These are phyloP conservation scores for Heterohyrax brucei DNA, from an alignment of 2,797 vertebrate species.

Conservation along the genomic window DNA sequence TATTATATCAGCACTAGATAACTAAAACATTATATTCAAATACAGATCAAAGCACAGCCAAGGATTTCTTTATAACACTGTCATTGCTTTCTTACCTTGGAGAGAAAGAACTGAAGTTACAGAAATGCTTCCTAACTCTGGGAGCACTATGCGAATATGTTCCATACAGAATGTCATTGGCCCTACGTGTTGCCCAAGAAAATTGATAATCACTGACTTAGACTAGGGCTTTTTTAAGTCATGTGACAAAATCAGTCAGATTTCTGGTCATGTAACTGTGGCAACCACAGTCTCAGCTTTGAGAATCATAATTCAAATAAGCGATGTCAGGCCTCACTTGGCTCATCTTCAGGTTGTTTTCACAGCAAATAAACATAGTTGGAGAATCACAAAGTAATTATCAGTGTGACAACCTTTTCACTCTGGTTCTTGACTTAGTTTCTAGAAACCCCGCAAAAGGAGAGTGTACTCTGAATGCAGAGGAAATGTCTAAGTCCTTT, in stretches of 20 bases:
- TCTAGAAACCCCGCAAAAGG: slow-evolving; percentile 10
- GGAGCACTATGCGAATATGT: background rate
- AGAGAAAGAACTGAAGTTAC: slow-evolving; percentile 59
- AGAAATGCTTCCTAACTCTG: slow-evolving; percentile 28
- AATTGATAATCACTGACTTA: slow-evolving; percentile 27
- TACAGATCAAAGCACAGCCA: slow-evolving; percentile 61
- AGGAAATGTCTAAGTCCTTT: slow-evolving; percentile 42
- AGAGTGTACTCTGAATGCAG: slow-evolving; percentile 32
- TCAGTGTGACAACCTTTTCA: slow-evolving; percentile 11
- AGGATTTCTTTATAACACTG: slow-evolving; percentile 63
- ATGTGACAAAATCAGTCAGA: slow-evolving; percentile 39
- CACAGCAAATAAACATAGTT: slow-evolving; percentile 21
- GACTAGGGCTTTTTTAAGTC: slow-evolving; percentile 10
- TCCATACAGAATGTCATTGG: background rate
- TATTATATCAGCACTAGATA: background rate
- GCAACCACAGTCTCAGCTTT: slow-evolving; percentile 61
- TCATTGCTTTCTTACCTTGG: slow-evolving; percentile 60
- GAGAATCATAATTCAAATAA: slow-evolving; percentile 48
- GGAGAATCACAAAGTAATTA: slow-evolving; percentile 53
- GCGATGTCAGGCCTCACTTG: slow-evolving; percentile 8
- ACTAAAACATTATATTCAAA: slow-evolving; percentile 53
- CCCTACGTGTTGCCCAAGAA: background rate
- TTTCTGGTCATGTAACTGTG: slow-evolving; percentile 50
- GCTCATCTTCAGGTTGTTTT: slow-evolving; percentile 10
- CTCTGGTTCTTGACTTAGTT: background rate